Conservation (phyloP, 2,113 vertebrate species). For the Scortum barcoo region DNA sequence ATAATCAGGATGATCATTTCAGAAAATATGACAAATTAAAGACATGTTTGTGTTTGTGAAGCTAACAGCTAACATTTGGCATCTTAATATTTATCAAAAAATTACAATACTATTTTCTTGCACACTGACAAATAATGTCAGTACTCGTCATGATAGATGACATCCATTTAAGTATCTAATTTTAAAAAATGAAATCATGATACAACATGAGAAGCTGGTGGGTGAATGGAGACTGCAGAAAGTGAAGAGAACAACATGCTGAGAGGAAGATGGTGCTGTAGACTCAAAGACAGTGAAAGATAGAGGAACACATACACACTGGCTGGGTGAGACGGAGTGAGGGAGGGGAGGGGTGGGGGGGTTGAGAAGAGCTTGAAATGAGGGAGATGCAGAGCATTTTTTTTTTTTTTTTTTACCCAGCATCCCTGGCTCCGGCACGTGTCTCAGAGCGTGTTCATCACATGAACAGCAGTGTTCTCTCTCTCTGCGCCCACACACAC, state of each 20-base stretch:
- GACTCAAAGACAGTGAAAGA: not conserved
- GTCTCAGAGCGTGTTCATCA: constrained; percentile 79
- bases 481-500: constrained; percentile 36
- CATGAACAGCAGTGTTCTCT: constrained; percentile 66
- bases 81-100: too few relatives aligned
- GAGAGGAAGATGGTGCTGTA: constrained; percentile 13
- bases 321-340: constrained; percentile 12
- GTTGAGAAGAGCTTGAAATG: constrained; percentile 33
- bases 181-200: too few relatives aligned
- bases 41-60: too few relatives aligned
- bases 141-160: not conserved
- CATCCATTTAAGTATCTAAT: not conserved
- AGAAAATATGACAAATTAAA: not conserved
- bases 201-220: not conserved
- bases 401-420: constrained; percentile 12
- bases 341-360: not conserved
- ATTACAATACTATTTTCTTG: too few relatives aligned
- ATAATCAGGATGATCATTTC: not conserved
- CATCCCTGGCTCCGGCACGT: constrained; percentile 75
- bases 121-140: not conserved
- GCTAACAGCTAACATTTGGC: too few relatives aligned
- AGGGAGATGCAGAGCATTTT: constrained; percentile 56
- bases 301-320: constrained; percentile 4
- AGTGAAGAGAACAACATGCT: not conserved
- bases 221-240: constrained; percentile 1